Evolutionary conservation across 2,797 vertebrate species (phyloP).

Genomic region (Prunella strophiata): DNA sequence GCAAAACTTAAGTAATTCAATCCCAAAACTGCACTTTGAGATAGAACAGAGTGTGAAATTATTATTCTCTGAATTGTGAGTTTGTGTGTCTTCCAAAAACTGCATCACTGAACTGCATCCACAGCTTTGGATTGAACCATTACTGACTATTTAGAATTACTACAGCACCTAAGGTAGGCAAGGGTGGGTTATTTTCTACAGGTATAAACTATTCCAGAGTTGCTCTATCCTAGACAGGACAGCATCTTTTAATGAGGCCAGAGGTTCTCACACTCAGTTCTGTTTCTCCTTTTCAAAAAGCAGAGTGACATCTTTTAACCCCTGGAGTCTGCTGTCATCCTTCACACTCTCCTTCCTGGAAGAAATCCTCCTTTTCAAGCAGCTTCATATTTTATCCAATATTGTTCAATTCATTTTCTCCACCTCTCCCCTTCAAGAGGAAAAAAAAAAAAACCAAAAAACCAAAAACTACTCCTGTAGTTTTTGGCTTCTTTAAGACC

Average conservation of each 20-base stretch:
- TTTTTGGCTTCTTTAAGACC: background rate
- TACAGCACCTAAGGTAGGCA: background rate
- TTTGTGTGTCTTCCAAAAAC: background rate
- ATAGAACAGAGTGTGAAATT: background rate
- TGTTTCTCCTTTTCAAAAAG: background rate
- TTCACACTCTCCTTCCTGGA: background rate
- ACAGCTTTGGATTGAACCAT: background rate
- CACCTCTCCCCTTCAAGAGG: background rate
- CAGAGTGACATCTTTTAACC: background rate
- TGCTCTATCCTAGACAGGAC: background rate
- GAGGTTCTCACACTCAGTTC: background rate
- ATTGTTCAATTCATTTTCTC: background rate
- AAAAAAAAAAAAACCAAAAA: background rate
- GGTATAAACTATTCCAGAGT: background rate
- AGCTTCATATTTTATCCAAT: background rate
- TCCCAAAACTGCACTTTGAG: background rate
- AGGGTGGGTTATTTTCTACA: background rate
- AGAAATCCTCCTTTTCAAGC: background rate
- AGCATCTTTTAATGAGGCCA: background rate
- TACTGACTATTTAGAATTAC: background rate
- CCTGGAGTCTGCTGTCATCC: background rate
- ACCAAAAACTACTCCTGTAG: background rate
- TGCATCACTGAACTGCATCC: background rate
- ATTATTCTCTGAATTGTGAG: background rate
- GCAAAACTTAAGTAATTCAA: background rate